phyloP scores from a whole-genome alignment of 1,140 invertebrate genomes.

The Popillia japonica region DNA sequence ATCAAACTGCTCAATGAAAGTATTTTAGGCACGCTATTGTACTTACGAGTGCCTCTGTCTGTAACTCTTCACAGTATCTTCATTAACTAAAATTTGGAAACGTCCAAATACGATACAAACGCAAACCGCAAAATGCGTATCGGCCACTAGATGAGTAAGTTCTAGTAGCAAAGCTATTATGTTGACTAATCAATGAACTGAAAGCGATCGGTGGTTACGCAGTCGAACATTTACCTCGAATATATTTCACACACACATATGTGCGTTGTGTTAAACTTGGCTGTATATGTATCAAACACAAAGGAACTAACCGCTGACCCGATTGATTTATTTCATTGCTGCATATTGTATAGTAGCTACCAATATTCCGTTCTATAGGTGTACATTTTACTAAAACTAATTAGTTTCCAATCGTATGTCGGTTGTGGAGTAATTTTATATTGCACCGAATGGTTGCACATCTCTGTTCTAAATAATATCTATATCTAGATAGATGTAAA shows the following conservation, averaged over 20 bases:
- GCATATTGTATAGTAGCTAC: background rate
- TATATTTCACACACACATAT: background rate
- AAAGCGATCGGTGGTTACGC: constrained; percentile 8
- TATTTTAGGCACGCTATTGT: no score
- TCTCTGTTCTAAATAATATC: no score
- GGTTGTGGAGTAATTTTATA: no score
- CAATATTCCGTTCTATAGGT: background rate
- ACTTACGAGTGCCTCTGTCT: no score
- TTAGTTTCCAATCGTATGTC: background rate
- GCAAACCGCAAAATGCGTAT: background rate
- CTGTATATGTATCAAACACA: background rate
- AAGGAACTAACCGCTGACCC: background rate
- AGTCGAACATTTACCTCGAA: background rate
- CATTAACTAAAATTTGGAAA: background rate
- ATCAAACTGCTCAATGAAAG: no score
- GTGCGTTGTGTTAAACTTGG: background rate
- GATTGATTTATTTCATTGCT: constrained; percentile 11
- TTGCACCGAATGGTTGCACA: no score
- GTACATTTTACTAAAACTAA: background rate
- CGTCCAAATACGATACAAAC: background rate
- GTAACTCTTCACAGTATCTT: background rate
- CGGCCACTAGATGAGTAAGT: background rate
- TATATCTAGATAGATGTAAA: no score
- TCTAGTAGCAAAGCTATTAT: constrained; percentile 2
- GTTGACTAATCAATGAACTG: constrained; percentile 21